Percentiles rank a stretch among this genome's conserved stretches.
These are phyloP conservation scores for Leptinotarsa texana DNA, from an alignment of 1,140 invertebrate species.

Conservation along the genomic window DNA sequence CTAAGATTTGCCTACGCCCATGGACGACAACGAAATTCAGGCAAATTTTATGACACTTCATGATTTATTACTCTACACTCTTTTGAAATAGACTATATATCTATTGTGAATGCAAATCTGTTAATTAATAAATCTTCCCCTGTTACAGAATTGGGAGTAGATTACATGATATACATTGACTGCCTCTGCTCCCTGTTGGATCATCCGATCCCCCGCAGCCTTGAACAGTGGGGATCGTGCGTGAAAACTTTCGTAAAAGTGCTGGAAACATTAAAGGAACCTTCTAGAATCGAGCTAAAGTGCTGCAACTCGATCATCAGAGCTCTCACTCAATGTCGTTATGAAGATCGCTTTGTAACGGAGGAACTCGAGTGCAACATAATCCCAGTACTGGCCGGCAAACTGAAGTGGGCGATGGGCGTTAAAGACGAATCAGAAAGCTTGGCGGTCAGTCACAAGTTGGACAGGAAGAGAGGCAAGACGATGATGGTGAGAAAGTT, in stretches of 20 bases:
- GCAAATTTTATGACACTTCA: too few species aligned
- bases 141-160: conserved; percentile 38
- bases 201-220: conserved; percentile 42
- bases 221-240: conserved; percentile 36
- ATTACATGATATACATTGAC: conserved; percentile 44
- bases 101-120: background rate
- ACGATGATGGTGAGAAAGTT: conserved; percentile 19
- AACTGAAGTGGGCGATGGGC: conserved; percentile 42
- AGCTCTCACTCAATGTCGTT: conserved; percentile 48
- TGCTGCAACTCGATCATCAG: conserved; percentile 45
- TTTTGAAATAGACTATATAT: too few species aligned
- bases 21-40: too few species aligned
- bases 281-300: conserved; percentile 39
- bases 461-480: conserved; percentile 16
- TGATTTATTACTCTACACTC: too few species aligned
- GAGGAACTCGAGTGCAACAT: conserved; percentile 43
- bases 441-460: background rate
- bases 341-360: conserved; percentile 43
- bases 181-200: conserved; percentile 47
- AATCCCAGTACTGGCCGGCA: conserved; percentile 43
- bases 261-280: conserved; percentile 37
- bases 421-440: background rate
- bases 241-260: conserved; percentile 42
- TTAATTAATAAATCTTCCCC: background rate
- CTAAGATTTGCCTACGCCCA: too few species aligned